Percentiles rank a stretch among this genome's conserved stretches.
Conservation (phyloP, 37 sponge, comb jelly and placozoan species). For the Tethya wilhelma region DNA sequence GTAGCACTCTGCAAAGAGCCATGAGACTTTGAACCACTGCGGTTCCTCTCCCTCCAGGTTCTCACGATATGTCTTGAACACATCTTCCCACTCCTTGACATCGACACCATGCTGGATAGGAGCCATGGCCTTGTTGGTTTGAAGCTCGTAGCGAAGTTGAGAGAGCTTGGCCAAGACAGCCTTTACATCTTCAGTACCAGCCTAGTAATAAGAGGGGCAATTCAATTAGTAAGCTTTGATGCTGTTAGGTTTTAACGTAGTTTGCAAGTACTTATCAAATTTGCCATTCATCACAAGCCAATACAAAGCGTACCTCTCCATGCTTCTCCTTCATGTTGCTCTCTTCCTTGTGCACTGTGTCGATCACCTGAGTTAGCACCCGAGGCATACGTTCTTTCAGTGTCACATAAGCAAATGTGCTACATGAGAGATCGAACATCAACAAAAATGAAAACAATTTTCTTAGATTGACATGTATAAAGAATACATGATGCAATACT, state of each 20-base stretch:
- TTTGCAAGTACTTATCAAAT: no score
- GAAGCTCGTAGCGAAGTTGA: constrained; percentile 85
- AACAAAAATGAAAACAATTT: no score
- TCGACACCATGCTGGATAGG: constrained; percentile 62
- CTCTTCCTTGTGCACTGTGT: constrained; percentile 68
- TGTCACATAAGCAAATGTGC: constrained; percentile 93
- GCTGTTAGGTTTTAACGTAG: no score
- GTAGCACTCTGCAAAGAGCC: constrained; percentile 98
- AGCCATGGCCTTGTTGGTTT: constrained; percentile 84
- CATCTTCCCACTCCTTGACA: constrained; percentile 73
- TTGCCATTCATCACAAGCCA: no score
- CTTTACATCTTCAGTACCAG: constrained; percentile 74
- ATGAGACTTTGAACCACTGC: constrained; percentile 88
- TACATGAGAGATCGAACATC: no score
- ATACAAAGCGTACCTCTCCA: constrained; percentile 48
- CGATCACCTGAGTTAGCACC: constrained; percentile 88
- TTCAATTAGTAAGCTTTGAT: no score
- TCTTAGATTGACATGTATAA: no score
- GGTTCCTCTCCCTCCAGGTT: constrained; percentile 54
- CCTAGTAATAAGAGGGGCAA: constrained; percentile 34
- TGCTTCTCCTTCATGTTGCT: background rate
- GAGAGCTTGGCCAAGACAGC: constrained; percentile 68
- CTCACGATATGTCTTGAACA: constrained; percentile 33
- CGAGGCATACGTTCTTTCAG: constrained; percentile 90
- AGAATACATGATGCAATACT: no score